phyloP scores from a whole-genome alignment of 2,888 invertebrate genomes.

The Branchellion lobata region DNA sequence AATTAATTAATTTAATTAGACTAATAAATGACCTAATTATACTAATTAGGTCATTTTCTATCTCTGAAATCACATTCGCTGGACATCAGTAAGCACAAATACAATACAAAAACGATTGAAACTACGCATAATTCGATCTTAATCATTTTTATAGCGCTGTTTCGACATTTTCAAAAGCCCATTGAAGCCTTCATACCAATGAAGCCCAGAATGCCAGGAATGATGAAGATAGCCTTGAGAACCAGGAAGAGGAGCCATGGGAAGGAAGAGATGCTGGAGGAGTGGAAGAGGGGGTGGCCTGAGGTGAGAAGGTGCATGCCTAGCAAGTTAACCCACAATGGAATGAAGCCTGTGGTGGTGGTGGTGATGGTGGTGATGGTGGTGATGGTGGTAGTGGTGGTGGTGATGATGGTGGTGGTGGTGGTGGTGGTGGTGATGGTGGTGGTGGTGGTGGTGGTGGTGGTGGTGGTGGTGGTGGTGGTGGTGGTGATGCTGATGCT shows the following conservation, averaged over 20 bases:
- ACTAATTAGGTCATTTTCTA: too few species aligned
- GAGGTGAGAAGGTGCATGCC: constrained; percentile 1
- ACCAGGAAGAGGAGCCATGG: constrained; percentile 23
- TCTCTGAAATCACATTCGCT: too few species aligned
- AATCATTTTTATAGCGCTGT: too few species aligned
- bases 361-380: neutral
- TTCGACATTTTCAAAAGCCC: too few species aligned
- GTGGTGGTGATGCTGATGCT: too few species aligned
- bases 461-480: too few species aligned
- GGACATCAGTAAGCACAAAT: too few species aligned
- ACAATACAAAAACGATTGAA: too few species aligned
- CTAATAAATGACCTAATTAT: too few species aligned
- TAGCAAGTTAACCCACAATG: neutral
- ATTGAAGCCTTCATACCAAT: too few species aligned
- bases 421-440: neutral
- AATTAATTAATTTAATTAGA: too few species aligned
- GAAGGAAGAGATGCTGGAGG: neutral
- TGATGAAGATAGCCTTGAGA: constrained; percentile 24
- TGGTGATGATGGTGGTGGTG: neutral
- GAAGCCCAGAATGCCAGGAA: constrained; percentile 16
- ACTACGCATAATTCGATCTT: too few species aligned
- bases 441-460: neutral
- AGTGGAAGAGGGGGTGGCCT: neutral
- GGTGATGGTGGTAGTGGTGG: neutral
- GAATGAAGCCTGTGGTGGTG: neutral